A percentile compares a stretch with the other conserved stretches of the same genome.
phyloP scores from a whole-genome alignment of 1,140 invertebrate species.

The Drosophila ironensis region DNA sequence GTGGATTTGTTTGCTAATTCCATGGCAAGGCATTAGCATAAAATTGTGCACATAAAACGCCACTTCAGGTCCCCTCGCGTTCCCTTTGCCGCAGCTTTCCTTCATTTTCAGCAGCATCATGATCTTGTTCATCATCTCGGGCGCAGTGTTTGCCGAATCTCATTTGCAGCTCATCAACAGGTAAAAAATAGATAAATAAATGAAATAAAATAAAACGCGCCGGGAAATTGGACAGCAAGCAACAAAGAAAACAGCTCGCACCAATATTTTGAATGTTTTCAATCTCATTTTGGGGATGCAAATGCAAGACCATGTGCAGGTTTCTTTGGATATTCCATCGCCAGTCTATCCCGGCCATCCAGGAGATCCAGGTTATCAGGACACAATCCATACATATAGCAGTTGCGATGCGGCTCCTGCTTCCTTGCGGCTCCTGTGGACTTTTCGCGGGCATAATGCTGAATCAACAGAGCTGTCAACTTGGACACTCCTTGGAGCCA shows the following conservation, averaged over 20 bases:
- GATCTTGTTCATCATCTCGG: neutral
- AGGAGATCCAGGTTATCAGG: neutral
- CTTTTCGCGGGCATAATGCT: constrained; percentile 28
- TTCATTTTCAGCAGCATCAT: neutral
- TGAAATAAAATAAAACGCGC: constrained; percentile 16
- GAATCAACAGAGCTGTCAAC: constrained; percentile 59
- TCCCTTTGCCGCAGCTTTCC: neutral
- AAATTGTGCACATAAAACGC: constrained; percentile 54
- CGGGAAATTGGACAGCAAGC: constrained; percentile 55
- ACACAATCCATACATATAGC: constrained; percentile 17
- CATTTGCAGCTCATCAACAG: constrained; percentile 68
- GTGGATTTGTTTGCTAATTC: constrained; percentile 53
- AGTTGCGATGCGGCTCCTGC: neutral
- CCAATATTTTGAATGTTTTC: too few relatives aligned
- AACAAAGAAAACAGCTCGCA: constrained; percentile 36
- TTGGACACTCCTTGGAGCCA: constrained; percentile 28
- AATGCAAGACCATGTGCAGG: too few relatives aligned
- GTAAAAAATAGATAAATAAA: neutral
- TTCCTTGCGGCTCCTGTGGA: too few relatives aligned
- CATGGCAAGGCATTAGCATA: constrained; percentile 59
- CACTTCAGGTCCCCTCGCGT: constrained; percentile 10
- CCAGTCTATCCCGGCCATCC: too few relatives aligned
- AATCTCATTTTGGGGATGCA: too few relatives aligned
- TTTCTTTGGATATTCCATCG: too few relatives aligned
- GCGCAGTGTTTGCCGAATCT: constrained; percentile 32